A percentile compares a stretch with the other conserved stretches of the same genome.
These are phyloP conservation scores for Henricia sp. DNA, from an alignment of 53 echinoderm and acorn worm species.

Conservation along the genomic window DNA sequence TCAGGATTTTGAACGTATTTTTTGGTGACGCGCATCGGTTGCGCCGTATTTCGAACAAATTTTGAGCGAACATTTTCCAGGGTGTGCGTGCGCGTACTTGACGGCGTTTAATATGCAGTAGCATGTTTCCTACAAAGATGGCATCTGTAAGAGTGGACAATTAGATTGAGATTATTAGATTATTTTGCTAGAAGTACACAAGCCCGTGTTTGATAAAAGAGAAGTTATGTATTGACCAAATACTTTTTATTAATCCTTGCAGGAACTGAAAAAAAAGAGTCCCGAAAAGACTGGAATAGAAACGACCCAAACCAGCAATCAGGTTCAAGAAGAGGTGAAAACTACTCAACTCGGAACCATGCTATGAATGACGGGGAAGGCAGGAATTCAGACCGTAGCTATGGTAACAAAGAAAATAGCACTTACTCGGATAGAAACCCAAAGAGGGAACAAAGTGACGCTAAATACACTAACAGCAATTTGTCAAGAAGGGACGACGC, in stretches of 20 bases:
- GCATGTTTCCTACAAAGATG: no score
- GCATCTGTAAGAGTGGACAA: no score
- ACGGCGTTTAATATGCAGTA: no score
- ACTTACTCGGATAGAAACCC: conserved; percentile 23
- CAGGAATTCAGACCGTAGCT: conserved; percentile 28
- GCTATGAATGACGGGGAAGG: conserved; percentile 43
- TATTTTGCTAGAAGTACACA: no score
- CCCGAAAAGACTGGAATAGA: conserved; percentile 11
- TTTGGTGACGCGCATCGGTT: no score
- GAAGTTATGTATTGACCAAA: no score
- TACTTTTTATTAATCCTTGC: neutral
- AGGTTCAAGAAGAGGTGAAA: conserved; percentile 13
- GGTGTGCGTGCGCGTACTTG: no score
- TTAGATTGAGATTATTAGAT: no score
- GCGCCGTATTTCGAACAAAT: no score
- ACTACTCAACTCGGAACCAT: conserved; percentile 11
- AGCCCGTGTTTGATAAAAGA: no score
- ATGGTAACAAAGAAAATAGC: conserved; percentile 41
- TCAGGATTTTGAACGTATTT: no score
- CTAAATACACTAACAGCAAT: neutral
- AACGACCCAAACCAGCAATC: conserved; percentile 43
- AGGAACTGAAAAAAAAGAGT: conserved; percentile 12
- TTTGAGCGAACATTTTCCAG: no score
- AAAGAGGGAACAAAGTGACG: conserved; percentile 2
- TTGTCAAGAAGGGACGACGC: conserved; percentile 8